phyloP scores from a whole-genome alignment of 2,797 vertebrate species.

The Sebastiscus albofasciatus region DNA sequence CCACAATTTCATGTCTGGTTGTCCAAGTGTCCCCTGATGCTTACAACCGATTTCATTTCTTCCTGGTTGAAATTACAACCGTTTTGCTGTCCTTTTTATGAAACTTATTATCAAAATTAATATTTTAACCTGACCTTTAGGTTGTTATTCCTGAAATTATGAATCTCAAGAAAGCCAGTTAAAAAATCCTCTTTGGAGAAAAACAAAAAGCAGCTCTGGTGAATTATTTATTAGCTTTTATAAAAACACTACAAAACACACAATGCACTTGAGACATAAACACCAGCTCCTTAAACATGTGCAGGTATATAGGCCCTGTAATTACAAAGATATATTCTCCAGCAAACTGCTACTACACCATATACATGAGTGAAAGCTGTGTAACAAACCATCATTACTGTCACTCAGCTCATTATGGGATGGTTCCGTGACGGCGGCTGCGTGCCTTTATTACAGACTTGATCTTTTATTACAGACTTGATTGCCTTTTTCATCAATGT shows the following conservation, averaged over 20 bases:
- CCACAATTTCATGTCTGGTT: constrained; percentile 16
- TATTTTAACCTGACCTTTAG: background rate
- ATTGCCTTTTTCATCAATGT: constrained; percentile 53
- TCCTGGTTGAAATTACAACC: background rate
- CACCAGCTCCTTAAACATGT: background rate
- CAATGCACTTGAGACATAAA: background rate
- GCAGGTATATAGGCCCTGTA: no score
- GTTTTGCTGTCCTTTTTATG: background rate
- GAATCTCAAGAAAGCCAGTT: background rate
- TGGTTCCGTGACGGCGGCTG: constrained; percentile 13
- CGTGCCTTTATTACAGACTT: constrained; percentile 37
- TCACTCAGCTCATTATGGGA: background rate
- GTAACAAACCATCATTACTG: background rate
- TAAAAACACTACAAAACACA: background rate
- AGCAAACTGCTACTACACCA: background rate
- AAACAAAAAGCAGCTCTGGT: background rate
- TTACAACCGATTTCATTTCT: background rate
- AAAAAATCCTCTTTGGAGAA: background rate
- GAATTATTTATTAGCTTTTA: background rate
- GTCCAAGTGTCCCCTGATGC: background rate
- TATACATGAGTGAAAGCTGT: background rate
- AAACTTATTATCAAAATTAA: background rate
- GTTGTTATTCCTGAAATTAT: background rate
- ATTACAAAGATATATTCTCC: background rate
- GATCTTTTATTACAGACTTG: constrained; percentile 44